phyloP scores from a whole-genome alignment of 1,140 invertebrate species.

The Cryptotermes secundus region DNA sequence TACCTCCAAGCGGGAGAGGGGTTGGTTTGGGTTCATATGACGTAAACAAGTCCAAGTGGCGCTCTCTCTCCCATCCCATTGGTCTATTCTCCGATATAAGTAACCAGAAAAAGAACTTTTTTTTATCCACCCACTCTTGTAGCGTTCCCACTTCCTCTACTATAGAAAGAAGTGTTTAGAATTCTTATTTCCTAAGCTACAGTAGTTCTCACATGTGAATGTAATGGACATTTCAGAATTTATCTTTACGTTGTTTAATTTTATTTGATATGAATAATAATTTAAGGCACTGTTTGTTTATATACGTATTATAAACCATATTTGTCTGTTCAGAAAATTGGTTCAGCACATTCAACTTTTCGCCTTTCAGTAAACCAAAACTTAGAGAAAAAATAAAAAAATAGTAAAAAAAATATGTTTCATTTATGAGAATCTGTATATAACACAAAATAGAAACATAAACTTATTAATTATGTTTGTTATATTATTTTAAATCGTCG shows the following conservation, averaged over 20 bases:
- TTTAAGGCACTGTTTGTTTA: constrained; percentile 1
- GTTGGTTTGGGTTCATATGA: background rate
- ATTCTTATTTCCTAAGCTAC: background rate
- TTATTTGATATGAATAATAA: background rate
- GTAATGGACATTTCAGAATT: too few relatives aligned
- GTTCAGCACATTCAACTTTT: too few relatives aligned
- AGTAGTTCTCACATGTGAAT: too few relatives aligned
- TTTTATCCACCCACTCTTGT: background rate
- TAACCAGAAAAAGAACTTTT: background rate
- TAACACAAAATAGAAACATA: too few relatives aligned
- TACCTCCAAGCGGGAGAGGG: background rate
- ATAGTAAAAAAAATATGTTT: too few relatives aligned
- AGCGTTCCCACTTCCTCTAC: background rate
- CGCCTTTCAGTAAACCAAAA: too few relatives aligned
- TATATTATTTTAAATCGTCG: too few relatives aligned
- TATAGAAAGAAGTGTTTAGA: background rate
- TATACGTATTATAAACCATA: background rate
- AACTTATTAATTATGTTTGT: too few relatives aligned
- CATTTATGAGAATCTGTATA: too few relatives aligned
- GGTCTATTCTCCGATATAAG: background rate
- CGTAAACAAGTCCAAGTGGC: constrained; percentile 5
- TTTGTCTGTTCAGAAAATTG: background rate
- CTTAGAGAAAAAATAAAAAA: too few relatives aligned
- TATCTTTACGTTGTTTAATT: too few relatives aligned
- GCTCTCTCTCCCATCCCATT: background rate